These are phyloP conservation scores for Nycticorax nycticorax DNA, from an alignment of 2,113 vertebrate species.

Conservation along the genomic window DNA sequence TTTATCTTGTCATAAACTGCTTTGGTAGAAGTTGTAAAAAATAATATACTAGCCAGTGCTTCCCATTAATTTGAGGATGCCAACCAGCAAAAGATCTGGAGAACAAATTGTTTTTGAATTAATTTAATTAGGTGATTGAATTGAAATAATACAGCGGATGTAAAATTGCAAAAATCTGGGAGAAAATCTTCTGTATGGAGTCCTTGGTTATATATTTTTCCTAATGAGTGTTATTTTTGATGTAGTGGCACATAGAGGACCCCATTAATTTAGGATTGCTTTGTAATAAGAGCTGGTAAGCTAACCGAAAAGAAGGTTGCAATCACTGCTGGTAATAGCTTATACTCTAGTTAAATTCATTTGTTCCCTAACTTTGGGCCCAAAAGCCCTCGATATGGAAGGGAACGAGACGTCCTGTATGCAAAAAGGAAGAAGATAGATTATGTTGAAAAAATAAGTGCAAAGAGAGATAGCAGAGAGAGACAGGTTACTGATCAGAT, in stretches of 20 bases:
- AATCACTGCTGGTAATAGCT: background rate
- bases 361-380: background rate
- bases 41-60: background rate
- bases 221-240: background rate
- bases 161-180: background rate
- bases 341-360: background rate
- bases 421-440: background rate
- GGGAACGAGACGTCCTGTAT: background rate
- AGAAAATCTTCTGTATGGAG: background rate
- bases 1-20: slow-evolving; percentile 60
- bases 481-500: background rate
- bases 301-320: background rate
- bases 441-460: background rate
- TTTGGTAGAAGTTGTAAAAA: slow-evolving; percentile 9
- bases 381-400: background rate
- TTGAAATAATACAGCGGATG: background rate
- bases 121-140: background rate
- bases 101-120: slow-evolving; percentile 17
- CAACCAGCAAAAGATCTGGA: background rate
- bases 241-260: background rate
- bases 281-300: background rate
- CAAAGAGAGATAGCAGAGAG: background rate
- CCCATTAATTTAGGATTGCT: background rate
- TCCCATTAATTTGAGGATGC: background rate
- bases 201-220: background rate